These are phyloP conservation scores for Nezara viridula DNA, from an alignment of 2,888 invertebrate species.

Conservation along the genomic window DNA sequence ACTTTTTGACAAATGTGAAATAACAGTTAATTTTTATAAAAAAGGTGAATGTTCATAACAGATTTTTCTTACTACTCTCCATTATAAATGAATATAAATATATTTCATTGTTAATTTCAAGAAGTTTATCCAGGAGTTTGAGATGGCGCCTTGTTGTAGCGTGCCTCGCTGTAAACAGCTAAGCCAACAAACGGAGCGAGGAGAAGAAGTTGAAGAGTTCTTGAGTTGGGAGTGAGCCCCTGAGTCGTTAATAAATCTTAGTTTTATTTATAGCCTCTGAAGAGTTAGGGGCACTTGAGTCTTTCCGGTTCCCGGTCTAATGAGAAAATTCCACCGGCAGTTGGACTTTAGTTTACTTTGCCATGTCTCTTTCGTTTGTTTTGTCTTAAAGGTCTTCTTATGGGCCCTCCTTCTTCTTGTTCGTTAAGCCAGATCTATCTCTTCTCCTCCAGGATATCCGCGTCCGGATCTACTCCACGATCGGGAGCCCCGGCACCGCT, in stretches of 20 bases:
- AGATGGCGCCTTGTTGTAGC: background rate
- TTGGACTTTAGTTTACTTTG: slow-evolving; percentile 49
- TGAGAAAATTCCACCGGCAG: slow-evolving; percentile 49
- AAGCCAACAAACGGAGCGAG: slow-evolving; percentile 31
- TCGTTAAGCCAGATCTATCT: slow-evolving; percentile 46
- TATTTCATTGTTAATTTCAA: background rate
- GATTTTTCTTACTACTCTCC: too few species aligned
- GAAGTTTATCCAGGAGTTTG: background rate
- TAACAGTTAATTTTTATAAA: too few species aligned
- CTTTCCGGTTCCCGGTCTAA: slow-evolving; percentile 44
- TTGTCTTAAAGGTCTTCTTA: slow-evolving; percentile 40
- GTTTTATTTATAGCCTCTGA: slow-evolving; percentile 41
- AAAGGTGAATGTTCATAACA: too few species aligned
- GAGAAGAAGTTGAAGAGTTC: slow-evolving; percentile 37
- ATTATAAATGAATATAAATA: background rate
- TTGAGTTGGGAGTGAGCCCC: slow-evolving; percentile 4
- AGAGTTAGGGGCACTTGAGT: slow-evolving; percentile 49
- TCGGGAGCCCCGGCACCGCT: background rate
- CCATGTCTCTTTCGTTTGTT: slow-evolving; percentile 32
- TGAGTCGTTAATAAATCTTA: slow-evolving; percentile 44
- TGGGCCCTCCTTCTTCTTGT: slow-evolving; percentile 43
- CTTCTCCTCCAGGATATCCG: background rate
- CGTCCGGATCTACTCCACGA: background rate
- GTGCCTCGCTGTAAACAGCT: slow-evolving; percentile 9
- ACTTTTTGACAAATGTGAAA: too few species aligned